Conservation (phyloP, 2,888 invertebrate genomes). For the Epirrita christyi region DNA sequence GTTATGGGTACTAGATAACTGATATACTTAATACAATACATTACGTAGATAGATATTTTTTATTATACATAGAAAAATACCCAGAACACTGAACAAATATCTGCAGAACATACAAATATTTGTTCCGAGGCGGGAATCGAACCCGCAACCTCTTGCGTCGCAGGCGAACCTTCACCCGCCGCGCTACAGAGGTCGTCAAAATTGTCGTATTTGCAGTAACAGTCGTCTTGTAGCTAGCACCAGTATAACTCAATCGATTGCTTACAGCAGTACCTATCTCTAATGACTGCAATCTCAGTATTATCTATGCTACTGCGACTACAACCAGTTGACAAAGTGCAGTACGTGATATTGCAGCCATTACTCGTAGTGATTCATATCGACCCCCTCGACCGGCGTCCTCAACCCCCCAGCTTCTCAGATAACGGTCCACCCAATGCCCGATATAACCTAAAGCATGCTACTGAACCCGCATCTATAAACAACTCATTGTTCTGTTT, state of each 20-base stretch:
- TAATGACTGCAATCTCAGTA: slow-evolving; percentile 68
- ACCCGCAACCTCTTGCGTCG: no score
- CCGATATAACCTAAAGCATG: slow-evolving; percentile 36
- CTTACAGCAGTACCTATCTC: slow-evolving; percentile 62
- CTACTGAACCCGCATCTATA: slow-evolving; percentile 37
- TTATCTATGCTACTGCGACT: slow-evolving; percentile 81
- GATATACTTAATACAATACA: no score
- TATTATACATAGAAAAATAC: no score
- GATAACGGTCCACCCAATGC: slow-evolving; percentile 56
- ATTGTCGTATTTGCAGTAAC: not conserved
- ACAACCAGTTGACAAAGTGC: slow-evolving; percentile 84
- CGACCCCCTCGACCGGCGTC: slow-evolving; percentile 60
- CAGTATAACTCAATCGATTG: slow-evolving; percentile 52
- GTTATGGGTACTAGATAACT: no score
- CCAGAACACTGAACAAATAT: no score
- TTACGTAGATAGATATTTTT: no score
- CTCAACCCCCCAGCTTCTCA: slow-evolving; percentile 61
- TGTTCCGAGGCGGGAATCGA: no score
- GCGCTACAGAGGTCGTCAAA: no score
- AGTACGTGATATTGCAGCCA: slow-evolving; percentile 84
- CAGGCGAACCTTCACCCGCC: no score
- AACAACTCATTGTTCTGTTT: slow-evolving; percentile 44
- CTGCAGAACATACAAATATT: no score
- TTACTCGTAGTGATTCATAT: slow-evolving; percentile 84
- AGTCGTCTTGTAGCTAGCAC: slow-evolving; percentile 38